Evolutionary conservation across 2,113 vertebrate species (phyloP).

Genomic region (Apaloderma vittatum): DNA sequence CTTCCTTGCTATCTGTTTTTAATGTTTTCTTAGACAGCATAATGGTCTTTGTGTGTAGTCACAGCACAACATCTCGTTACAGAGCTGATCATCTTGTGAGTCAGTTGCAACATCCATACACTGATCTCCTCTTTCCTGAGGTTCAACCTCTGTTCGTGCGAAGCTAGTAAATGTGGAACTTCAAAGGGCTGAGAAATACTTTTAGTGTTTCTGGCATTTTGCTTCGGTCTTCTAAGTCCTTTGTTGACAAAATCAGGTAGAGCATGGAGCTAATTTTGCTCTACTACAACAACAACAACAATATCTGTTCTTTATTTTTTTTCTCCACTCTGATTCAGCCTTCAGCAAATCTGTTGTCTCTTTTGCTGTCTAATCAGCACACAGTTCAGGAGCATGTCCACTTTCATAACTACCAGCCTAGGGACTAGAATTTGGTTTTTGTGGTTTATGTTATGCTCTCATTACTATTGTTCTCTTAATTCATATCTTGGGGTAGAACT

Average conservation of each 20-base stretch:
- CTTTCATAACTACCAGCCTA: neutral
- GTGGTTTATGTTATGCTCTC: neutral
- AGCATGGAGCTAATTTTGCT: neutral
- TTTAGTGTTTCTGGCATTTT: neutral
- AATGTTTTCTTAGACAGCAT: neutral
- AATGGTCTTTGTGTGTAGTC: neutral
- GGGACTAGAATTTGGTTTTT: neutral
- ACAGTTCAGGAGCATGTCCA: neutral
- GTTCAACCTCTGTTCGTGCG: neutral
- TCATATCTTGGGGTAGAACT: neutral
- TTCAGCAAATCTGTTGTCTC: neutral
- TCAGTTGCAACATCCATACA: neutral
- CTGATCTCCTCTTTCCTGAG: neutral
- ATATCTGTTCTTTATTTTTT: neutral
- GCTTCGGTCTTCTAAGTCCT: neutral
- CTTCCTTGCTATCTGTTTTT: neutral
- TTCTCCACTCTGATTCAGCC: neutral
- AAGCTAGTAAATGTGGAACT: neutral
- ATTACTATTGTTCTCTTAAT: constrained; percentile 4
- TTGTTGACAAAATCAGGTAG: neutral
- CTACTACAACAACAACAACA: neutral
- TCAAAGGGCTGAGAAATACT: neutral
- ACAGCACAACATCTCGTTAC: neutral
- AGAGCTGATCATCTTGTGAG: neutral
- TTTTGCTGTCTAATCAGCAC: neutral